phyloP scores from a whole-genome alignment of 2,113 vertebrate species.

The Megaceryle maxima region DNA sequence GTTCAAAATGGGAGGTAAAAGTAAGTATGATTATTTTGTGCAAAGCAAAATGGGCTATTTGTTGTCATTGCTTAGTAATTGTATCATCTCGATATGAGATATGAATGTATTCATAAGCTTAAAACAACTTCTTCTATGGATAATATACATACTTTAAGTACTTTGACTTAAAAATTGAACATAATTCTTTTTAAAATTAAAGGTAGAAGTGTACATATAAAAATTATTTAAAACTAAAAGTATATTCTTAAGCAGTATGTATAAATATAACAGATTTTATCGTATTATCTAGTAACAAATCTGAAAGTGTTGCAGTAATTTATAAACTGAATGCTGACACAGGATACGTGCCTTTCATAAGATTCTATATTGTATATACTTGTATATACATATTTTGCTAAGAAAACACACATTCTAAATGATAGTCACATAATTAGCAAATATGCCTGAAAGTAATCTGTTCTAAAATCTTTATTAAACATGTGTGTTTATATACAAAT shows the following conservation, averaged over 20 bases:
- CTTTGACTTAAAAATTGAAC: conserved; percentile 79
- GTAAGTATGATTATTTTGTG: conserved; percentile 46
- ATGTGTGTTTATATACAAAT: conserved; percentile 67
- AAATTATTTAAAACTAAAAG: conserved; percentile 84
- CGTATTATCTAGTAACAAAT: conserved; percentile 85
- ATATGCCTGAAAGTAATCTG: conserved; percentile 43
- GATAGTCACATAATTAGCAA: conserved; percentile 52
- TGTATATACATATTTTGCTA: conserved; percentile 59
- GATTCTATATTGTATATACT: conserved; percentile 47
- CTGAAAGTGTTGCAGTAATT: conserved; percentile 82
- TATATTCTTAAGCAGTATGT: conserved; percentile 82
- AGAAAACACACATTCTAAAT: conserved; percentile 72
- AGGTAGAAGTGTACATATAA: conserved; percentile 81
- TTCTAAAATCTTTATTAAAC: conserved; percentile 61
- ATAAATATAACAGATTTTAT: conserved; percentile 87
- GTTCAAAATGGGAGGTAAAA: conserved; percentile 46
- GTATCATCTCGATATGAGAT: conserved; percentile 79
- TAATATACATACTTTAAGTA: conserved; percentile 85
- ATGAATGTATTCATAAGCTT: conserved; percentile 74
- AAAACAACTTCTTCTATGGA: conserved; percentile 81
- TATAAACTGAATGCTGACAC: conserved; percentile 66
- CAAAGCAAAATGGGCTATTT: conserved; percentile 55
- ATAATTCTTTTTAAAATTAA: conserved; percentile 80
- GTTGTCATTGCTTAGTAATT: conserved; percentile 65
- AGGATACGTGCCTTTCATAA: conserved; percentile 47